Evolutionary conservation across 2,797 vertebrate genomes (phyloP).

Genomic region (Sandelia bainsii): DNA sequence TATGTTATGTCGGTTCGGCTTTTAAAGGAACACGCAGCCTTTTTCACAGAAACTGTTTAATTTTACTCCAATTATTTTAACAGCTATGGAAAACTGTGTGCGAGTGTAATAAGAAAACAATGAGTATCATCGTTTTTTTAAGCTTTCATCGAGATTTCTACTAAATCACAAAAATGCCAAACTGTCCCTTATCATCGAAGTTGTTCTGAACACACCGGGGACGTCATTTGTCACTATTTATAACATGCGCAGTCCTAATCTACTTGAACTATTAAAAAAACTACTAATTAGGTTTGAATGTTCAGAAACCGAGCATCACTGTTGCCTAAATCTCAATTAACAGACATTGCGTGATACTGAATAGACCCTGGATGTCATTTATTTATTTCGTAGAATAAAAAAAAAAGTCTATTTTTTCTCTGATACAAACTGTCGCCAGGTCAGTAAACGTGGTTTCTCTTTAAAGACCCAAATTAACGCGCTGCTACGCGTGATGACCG

Average conservation of each 20-base stretch:
- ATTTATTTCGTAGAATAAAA: not conserved
- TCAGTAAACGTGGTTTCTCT: slow-evolving; percentile 41
- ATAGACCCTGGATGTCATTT: slow-evolving; percentile 11
- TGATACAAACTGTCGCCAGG: slow-evolving; percentile 38
- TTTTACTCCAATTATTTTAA: not conserved
- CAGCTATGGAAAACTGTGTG: too few relatives aligned
- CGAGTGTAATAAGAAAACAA: accelerated
- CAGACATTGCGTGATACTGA: slow-evolving; percentile 38
- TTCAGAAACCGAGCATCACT: not conserved
- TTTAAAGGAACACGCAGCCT: slow-evolving; percentile 8
- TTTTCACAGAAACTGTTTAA: not conserved
- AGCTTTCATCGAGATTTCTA: not conserved
- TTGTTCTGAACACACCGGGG: not conserved
- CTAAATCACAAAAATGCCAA: accelerated
- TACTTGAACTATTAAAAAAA: slow-evolving; percentile 30
- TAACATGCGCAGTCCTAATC: slow-evolving; percentile 25
- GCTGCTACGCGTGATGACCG: slow-evolving; percentile 44
- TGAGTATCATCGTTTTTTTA: not conserved
- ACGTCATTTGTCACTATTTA: not conserved
- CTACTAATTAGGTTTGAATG: slow-evolving; percentile 30
- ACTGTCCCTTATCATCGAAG: not conserved
- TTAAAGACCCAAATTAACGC: slow-evolving; percentile 44
- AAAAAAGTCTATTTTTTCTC: not conserved
- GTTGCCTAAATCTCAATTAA: slow-evolving; percentile 50
- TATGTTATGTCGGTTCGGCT: slow-evolving; percentile 35